Base-by-base conservation (phyloP, 2,113 vertebrate species). In the Toxotes jaculatrix region DNA sequence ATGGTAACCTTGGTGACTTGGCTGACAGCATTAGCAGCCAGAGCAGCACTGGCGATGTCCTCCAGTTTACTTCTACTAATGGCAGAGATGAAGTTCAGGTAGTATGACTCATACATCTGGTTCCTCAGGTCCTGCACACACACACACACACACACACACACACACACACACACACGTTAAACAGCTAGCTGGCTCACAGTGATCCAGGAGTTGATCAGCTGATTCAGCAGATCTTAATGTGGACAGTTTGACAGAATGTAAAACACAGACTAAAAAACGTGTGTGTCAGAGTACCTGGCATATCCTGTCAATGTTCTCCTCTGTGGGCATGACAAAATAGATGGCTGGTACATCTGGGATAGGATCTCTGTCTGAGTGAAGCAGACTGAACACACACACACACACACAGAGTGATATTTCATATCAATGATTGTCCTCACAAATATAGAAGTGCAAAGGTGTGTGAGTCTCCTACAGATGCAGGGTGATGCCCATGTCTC, bases 1-100 rank as follows among this genome's bases (percentile, higher is more conserved):
- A 34, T 13, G 74, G 91, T 95, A 88, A 99, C 98, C 97, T 99
- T 99, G 87, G 97, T 96, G 82, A 99, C 97, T 86, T 97, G 98
- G 74, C 89, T 92, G 80, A 99, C 97, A 31, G 97, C 97, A 87
- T 97, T 99, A 38, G 98, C 96, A 7, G 96, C 95, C 80, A 99
- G 94, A 57, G 98, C 97, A 71, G 98, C 97, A 89, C 97, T 97
- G 91, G 98, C 98, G 92, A 99, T 97, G 92, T 99, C 98, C 95
- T 99, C 98, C 87, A 99, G 91, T 94, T 99, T 99, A 95, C 98
- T 98, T 91, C 98, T 96, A 4, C 98, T 99, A 95, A 99, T 98
- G 73, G 98, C 98, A 72, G 98, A 99, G 96, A 99, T 99, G 90
- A 99, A 99, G 93, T 99, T 99, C 94, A 99, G 96, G 92, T 96